Evolutionary conservation across 2,113 vertebrate genomes (phyloP).

Genomic region (Takifugu flavidus): DNA sequence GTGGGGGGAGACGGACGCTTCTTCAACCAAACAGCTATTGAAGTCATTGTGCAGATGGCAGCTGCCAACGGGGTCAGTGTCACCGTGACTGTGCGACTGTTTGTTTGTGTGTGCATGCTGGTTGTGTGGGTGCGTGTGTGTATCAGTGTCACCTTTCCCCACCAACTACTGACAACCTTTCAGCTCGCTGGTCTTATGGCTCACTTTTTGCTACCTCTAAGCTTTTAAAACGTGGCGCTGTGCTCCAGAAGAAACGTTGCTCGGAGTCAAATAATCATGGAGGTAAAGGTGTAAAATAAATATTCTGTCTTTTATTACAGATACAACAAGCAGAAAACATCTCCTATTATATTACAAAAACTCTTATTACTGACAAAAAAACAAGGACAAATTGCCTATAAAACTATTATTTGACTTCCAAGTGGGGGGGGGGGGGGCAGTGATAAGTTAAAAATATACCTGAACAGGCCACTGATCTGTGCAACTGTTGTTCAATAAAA

Average conservation of each 20-base stretch:
- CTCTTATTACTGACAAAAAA: too few species aligned
- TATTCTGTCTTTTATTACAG: too few species aligned
- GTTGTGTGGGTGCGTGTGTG: not conserved
- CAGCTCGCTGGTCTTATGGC: too few species aligned
- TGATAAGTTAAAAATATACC: slow-evolving; percentile 27
- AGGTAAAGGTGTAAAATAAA: too few species aligned
- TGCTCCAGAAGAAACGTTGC: too few species aligned
- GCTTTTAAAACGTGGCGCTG: too few species aligned
- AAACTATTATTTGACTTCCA: not conserved
- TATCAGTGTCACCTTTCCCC: slow-evolving; percentile 7
- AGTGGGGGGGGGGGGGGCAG: not conserved
- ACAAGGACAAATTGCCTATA: too few species aligned
- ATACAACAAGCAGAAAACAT: too few species aligned
- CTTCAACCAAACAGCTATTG: slow-evolving; percentile 87
- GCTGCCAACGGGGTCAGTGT: slow-evolving; percentile 97
- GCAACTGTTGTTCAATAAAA: slow-evolving; percentile 18
- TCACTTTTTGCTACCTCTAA: too few species aligned
- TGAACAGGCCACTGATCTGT: slow-evolving; percentile 21
- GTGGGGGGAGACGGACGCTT: slow-evolving; percentile 95
- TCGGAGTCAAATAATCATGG: too few species aligned
- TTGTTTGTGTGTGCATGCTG: slow-evolving; percentile 17
- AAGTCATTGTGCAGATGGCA: slow-evolving; percentile 93
- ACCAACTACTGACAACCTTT: not conserved
- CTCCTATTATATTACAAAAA: too few species aligned
- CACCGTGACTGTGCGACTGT: slow-evolving; percentile 30